Evolutionary conservation across 2,888 invertebrate genomes (phyloP).

Genomic region (Phrixothrix hirtus): DNA sequence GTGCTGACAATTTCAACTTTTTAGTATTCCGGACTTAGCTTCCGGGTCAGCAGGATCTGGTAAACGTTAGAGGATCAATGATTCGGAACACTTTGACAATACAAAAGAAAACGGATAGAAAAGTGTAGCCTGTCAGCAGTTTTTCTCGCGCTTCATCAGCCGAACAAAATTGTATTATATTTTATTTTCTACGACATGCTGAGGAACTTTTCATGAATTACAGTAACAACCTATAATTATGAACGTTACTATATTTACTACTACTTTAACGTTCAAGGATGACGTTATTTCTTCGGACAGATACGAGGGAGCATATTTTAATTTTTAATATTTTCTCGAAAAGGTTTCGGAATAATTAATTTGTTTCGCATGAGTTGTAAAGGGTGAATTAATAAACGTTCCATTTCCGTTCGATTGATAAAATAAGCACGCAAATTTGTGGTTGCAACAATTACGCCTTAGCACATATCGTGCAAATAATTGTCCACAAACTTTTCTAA

Average conservation of each 20-base stretch:
- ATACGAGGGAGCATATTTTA: no score
- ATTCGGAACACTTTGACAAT: conserved; percentile 35
- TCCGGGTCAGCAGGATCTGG: conserved; percentile 44
- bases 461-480: background rate
- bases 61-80: conserved; percentile 34
- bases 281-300: no score
- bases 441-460: conserved; percentile 32
- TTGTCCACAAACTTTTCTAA: background rate
- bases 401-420: conserved; percentile 36
- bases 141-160: conserved; percentile 31
- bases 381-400: conserved; percentile 46
- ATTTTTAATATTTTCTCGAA: no score
- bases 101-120: conserved; percentile 29
- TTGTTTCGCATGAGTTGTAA: conserved; percentile 20
- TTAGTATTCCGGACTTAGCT: conserved; percentile 41
- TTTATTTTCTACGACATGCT: conserved; percentile 6
- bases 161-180: conserved; percentile 26
- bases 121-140: conserved; percentile 34
- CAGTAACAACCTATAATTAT: background rate
- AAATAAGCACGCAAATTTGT: conserved; percentile 45
- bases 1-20: conserved; percentile 26
- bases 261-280: background rate
- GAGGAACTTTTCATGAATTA: background rate
- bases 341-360: background rate
- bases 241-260: background rate